phyloP scores from a whole-genome alignment of 2,888 invertebrate species.

The Rambutsinella grinnellia region DNA sequence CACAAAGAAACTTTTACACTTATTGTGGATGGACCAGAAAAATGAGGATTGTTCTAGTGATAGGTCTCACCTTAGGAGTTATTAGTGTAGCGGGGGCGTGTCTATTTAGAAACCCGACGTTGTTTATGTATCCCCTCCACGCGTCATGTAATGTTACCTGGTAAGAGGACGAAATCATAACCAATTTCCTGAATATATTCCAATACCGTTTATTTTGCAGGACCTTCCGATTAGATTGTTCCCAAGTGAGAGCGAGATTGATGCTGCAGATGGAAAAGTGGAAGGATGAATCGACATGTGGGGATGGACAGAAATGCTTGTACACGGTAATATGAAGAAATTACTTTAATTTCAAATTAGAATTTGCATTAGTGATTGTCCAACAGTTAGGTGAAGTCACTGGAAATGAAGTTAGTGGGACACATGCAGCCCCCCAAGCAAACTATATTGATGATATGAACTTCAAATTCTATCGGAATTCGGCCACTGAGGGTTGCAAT shows the following conservation, averaged over 20 bases:
- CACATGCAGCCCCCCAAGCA: slow-evolving; percentile 65
- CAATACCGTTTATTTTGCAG: slow-evolving; percentile 51
- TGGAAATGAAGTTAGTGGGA: slow-evolving; percentile 62
- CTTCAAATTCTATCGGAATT: slow-evolving; percentile 65
- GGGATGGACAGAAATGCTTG: slow-evolving; percentile 66
- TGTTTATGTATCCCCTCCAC: slow-evolving; percentile 65
- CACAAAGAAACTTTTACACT: background rate
- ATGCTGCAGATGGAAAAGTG: slow-evolving; percentile 66
- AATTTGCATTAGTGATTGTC: slow-evolving; percentile 2
- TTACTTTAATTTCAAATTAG: background rate
- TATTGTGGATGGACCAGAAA: slow-evolving; percentile 23
- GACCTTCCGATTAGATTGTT: slow-evolving; percentile 64
- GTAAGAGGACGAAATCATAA: slow-evolving; percentile 37
- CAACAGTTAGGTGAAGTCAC: slow-evolving; percentile 35
- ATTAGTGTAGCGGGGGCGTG: slow-evolving; percentile 49
- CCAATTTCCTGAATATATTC: background rate
- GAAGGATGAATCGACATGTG: slow-evolving; percentile 65
- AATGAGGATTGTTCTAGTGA: slow-evolving; percentile 32
- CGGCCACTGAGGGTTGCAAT: slow-evolving; percentile 64
- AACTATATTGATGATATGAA: slow-evolving; percentile 67
- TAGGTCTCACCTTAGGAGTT: slow-evolving; percentile 21
- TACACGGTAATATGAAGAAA: slow-evolving; percentile 61
- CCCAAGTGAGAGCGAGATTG: slow-evolving; percentile 57
- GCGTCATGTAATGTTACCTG: slow-evolving; percentile 66
- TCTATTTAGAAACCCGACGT: slow-evolving; percentile 62